Base-by-base conservation (phyloP, 2,113 vertebrate species). In the Dicerorhinus sumatrensis region DNA sequence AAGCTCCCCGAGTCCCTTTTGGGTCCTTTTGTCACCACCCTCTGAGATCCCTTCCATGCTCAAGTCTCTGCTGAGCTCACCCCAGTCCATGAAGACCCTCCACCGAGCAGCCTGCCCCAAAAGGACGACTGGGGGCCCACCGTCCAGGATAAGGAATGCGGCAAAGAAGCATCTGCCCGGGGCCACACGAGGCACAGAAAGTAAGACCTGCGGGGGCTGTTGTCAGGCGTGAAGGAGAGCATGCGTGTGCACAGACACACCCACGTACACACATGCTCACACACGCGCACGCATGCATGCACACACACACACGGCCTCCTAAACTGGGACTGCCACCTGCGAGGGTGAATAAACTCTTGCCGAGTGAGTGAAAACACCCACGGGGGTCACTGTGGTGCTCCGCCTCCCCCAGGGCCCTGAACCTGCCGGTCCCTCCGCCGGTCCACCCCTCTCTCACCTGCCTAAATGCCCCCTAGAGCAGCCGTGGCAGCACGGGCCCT, bases 341-440 rank as follows among this genome's bases (percentile, higher is more conserved):
- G 5, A 31, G 12, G 46, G 29, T 29, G 51, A 31, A 13, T 13
- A 39, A 29, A 7, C 60, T 14, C 1, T n/a, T 27, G 3, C 2
- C 31, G 42, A n/a, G 11, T 14, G 46, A 72, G 14, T 2, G 42
- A 23, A 31, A 29, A 36, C 16, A 2, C 3, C 0, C 31, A 0
- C 17, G 54, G 12, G 1, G 1, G 5, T 51, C 23, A 3, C 39
- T 0, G 5, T 11, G 42, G 25, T 18, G 33, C 3, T 0, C 46
- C 17, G 3, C 42, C 16, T 23, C 54, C 1, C 42, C n/a, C 46
- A 13, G n/a, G 46, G 36, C 62, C 63, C 46, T 9, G 29, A 51
- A 29, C 1, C 70, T 0, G 2, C 69, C 0, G 0, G 3, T n/a
- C 36, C 63, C 42, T n/a, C 67, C 39, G 20, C 80, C 48, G 33